Base-by-base conservation (phyloP, 2,113 vertebrate genomes). In the Pituophis catenifer region DNA sequence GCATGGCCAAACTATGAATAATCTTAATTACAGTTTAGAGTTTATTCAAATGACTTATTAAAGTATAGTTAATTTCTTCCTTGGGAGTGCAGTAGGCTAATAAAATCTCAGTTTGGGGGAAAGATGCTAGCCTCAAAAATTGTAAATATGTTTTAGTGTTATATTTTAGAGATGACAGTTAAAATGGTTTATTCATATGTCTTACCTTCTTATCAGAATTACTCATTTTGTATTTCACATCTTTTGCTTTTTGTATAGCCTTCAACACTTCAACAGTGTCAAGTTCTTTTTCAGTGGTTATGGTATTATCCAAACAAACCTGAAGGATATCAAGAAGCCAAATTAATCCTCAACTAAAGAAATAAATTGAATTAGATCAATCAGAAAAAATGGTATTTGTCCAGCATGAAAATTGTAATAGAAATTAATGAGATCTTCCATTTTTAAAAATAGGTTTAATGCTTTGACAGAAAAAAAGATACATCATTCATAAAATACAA, bases 251-350 rank as follows among this genome's bases (percentile, higher is more conserved):
- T 96, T 99, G 99, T 97, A 99, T 99, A 91, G 99, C 99, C 97
- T 99, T 99, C 58, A 99, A 94, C 57, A 99, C 99, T 96, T 99
- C 99, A 81, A 99, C 99, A 0, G 99, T 99, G 96, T 99, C 99
- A 89, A 99, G 95, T 93, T 99, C 99, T 94, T 99, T 99, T 96
- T 99, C 99, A 59, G 99, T 99, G 15, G 99, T 99, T 86, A 94
- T 93, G 4, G 93, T 96, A 65, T 97, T 96, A 94, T 99, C 99
- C 95, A 99, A 97, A 96, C 98, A 99, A 81, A 99, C 98, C 99
- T 99, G 93, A 50, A 93, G n/a, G 81, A 48, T 87, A 91, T 0
- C 2, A 93, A 93, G 88, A 90, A 91, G 87, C 4, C 4, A 62
- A 81, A 62, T 58, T 26, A 90, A 44, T 65, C 85, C 33, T 85